Percentiles rank a stretch among this genome's conserved stretches.
These are phyloP conservation scores for Pangasius sanitwongsei DNA, from an alignment of 2,797 vertebrate species.

Conservation along the genomic window DNA sequence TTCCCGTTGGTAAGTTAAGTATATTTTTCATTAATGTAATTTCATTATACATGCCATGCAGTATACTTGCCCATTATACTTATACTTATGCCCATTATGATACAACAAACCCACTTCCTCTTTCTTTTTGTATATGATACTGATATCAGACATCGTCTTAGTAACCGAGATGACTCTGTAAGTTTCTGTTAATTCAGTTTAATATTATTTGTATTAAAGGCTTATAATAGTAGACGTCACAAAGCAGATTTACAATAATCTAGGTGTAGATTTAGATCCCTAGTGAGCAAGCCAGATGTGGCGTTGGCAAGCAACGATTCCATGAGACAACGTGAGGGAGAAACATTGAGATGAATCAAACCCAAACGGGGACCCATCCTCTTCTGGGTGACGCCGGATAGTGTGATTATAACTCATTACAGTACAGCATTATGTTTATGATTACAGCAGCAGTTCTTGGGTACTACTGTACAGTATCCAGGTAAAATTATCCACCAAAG, in stretches of 20 bases:
- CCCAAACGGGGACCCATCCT: background rate
- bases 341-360: background rate
- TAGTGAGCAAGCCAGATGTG: background rate
- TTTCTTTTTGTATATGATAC: background rate
- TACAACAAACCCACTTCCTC: too few species aligned
- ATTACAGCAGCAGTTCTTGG: background rate
- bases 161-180: background rate
- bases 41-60: background rate
- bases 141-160: background rate
- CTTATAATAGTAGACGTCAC: background rate
- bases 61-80: background rate
- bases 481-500: background rate
- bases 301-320: background rate
- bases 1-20: conserved; percentile 84
- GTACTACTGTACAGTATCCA: background rate
- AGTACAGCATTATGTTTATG: background rate
- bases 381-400: background rate
- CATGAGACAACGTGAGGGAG: background rate
- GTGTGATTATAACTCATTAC: background rate
- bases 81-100: too few species aligned
- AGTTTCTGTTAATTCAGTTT: background rate
- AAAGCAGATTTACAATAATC: background rate
- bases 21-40: background rate
- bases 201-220: background rate
- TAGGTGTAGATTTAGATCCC: background rate